Base-by-base conservation (phyloP, 2,888 invertebrate genomes). In the Sarcophaga variegata region DNA sequence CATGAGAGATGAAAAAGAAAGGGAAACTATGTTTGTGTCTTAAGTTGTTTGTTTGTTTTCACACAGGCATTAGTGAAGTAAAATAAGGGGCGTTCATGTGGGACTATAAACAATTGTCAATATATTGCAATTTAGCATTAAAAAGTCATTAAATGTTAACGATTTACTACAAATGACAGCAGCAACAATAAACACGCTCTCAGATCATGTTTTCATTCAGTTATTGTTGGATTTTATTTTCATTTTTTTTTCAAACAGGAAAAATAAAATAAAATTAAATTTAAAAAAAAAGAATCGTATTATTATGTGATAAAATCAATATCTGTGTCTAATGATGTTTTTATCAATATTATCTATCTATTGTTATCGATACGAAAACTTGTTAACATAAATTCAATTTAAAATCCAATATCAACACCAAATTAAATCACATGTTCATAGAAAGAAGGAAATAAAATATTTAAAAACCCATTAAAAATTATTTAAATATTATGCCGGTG, bases 331-430 rank as follows among this genome's bases (percentile, higher is more conserved):
- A 66, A 77, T 82, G 70, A 78, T 27, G 47, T 66, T 83, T 77
- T 83, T 72, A 77, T 72, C 77, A 70, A 75, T 74, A 69, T 75
- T 69, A 78, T 25, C 17, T 17, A 80, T 75, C 70, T 71, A 69
- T 64, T 81, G 78, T 81, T 81, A 84, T 87, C 70, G 75, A 71
- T 80, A 60, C 63, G 4, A 75, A 83, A 80, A 84, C 75, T 66
- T 79, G 86, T 84, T 83, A 79, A 81, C 84, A 84, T 79, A 71
- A 84, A 75, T 81, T 71, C 59, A 71, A 78, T 84, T 84, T 79
- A 78, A 81, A 84, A 83, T 74, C 72, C 54, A 81, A 83, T 75
- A 69, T 81, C 83, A 83, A 81, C 64, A 81, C 78, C 75, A 84
- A 80, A 87, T 76, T 81, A 84, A 87, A 81, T 66, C 22, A 22